Percentiles rank a stretch among this genome's conserved stretches.
Evolutionary conservation across 2,113 vertebrate genomes (phyloP).

Genomic region (Picathartes gymnocephalus): DNA sequence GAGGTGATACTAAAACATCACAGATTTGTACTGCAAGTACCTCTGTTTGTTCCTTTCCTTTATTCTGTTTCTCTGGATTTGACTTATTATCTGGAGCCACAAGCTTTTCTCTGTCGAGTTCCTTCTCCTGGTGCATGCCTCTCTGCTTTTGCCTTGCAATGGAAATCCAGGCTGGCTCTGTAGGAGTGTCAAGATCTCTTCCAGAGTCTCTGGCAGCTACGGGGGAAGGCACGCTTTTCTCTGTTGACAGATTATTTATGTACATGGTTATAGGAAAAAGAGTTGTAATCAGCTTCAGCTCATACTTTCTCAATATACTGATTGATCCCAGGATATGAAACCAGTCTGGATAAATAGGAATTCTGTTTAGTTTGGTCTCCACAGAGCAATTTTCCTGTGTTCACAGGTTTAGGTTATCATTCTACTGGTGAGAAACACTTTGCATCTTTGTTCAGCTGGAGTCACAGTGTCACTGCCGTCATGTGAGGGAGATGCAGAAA

Average conservation of each 20-base stretch:
- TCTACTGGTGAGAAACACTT: neutral
- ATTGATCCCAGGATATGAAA: neutral
- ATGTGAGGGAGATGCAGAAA: neutral
- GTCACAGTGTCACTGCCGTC: neutral
- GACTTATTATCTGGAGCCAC: neutral
- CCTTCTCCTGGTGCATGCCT: constrained; percentile 80
- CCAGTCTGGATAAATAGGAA: neutral
- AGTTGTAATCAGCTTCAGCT: neutral
- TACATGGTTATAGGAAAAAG: constrained; percentile 9
- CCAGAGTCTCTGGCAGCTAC: neutral
- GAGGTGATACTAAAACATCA: neutral
- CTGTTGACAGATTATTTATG: constrained; percentile 61
- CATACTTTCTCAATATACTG: neutral
- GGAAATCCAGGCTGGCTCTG: constrained; percentile 85
- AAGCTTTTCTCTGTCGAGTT: constrained; percentile 62
- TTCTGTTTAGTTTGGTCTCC: neutral
- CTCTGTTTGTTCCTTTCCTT: constrained; percentile 60
- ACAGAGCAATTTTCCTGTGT: neutral
- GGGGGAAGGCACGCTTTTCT: constrained; percentile 42
- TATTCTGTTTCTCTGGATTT: constrained; percentile 53
- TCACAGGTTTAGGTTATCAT: neutral
- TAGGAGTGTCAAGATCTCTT: constrained; percentile 8
- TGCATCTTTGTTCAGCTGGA: neutral
- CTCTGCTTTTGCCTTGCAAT: constrained; percentile 83
- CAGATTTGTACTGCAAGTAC: constrained; percentile 4